Conservation (phyloP, 2,888 invertebrate species). For the Idaea dimidiata region DNA sequence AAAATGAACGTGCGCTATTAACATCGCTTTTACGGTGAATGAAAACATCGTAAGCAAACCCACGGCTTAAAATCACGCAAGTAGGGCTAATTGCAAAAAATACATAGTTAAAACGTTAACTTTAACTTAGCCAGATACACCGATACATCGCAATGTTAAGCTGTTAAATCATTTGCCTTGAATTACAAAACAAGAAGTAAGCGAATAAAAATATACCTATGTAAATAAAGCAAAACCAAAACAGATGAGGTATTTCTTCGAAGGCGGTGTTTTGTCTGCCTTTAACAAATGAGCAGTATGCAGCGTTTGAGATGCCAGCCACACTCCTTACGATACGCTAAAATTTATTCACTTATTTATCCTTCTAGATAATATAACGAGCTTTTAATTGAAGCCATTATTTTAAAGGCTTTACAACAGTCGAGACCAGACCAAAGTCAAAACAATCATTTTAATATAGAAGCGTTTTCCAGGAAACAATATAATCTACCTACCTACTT, state of each 20-base stretch:
- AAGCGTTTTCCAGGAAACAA: neutral
- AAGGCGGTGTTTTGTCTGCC: slow-evolving; percentile 41
- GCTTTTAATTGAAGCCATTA: neutral
- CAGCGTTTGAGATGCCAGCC: slow-evolving; percentile 5
- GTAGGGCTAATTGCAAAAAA: too few relatives aligned
- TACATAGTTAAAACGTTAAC: too few relatives aligned
- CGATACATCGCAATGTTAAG: neutral
- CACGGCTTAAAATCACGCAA: too few relatives aligned
- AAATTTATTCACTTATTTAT: neutral
- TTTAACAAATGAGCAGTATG: slow-evolving; percentile 37
- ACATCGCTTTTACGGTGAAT: too few relatives aligned
- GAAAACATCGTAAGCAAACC: too few relatives aligned
- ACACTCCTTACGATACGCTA: slow-evolving; percentile 2
- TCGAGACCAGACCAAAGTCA: neutral
- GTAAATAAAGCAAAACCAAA: slow-evolving; percentile 46
- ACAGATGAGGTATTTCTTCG: slow-evolving; percentile 47
- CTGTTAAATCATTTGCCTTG: neutral
- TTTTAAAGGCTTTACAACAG: neutral
- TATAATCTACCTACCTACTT: neutral
- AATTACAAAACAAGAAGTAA: slow-evolving; percentile 21
- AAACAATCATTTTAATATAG: neutral
- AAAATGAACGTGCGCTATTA: too few relatives aligned
- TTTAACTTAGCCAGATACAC: neutral
- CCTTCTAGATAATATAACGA: neutral
- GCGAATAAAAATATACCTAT: slow-evolving; percentile 36